phyloP scores from a whole-genome alignment of 2,797 vertebrate genomes.

The Gallinago stenura region DNA sequence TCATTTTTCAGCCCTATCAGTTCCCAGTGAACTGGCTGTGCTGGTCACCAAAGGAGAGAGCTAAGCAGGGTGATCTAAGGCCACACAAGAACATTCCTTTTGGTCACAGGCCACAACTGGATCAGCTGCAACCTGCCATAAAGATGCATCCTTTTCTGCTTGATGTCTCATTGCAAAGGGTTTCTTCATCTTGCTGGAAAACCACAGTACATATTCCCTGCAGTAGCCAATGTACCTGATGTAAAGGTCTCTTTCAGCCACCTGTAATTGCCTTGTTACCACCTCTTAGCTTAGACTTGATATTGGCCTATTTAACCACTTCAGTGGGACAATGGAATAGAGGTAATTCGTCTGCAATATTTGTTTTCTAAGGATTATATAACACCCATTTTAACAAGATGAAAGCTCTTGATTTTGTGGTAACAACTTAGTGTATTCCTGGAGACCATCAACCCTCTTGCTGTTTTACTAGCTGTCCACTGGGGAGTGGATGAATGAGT shows the following conservation, averaged over 20 bases:
- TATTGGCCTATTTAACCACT: background rate
- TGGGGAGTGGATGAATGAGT: background rate
- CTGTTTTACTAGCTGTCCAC: background rate
- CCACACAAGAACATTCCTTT: background rate
- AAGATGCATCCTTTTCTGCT: background rate
- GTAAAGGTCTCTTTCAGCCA: background rate
- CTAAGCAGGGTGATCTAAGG: background rate
- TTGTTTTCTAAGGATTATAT: background rate
- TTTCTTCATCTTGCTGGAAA: background rate
- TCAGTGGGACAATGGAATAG: background rate
- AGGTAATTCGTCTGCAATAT: background rate
- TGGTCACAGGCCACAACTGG: background rate
- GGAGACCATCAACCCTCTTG: background rate
- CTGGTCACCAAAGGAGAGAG: background rate
- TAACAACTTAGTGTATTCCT: background rate
- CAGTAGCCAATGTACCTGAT: background rate
- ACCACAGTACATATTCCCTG: background rate
- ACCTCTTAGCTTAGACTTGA: background rate
- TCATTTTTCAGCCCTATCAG: background rate
- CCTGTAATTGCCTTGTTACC: accelerated
- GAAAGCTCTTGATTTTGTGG: background rate
- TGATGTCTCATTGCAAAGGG: background rate
- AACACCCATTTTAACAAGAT: background rate
- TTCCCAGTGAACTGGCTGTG: background rate
- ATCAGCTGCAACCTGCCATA: background rate